Evolutionary conservation across 2,888 invertebrate genomes (phyloP).

Genomic region (Bombylius major): DNA sequence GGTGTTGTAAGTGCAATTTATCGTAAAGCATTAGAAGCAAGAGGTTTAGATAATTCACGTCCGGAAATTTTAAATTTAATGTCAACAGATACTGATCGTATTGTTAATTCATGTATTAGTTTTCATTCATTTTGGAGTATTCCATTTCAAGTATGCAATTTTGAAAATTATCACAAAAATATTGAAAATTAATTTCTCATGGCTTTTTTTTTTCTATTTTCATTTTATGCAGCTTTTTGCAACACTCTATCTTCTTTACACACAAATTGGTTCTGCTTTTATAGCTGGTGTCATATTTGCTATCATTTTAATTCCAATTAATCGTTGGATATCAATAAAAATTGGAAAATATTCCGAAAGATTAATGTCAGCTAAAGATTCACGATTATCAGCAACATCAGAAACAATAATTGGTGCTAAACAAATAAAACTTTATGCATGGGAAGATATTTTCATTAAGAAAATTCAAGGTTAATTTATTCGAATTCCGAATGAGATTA

Average conservation of each 20-base stretch:
- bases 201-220: no score
- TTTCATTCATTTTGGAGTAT: slow-evolving; percentile 97
- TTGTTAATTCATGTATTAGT: slow-evolving; percentile 90
- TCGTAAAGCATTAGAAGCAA: slow-evolving; percentile 40
- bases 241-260: slow-evolving; percentile 69
- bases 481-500: background rate
- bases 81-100: slow-evolving; percentile 91
- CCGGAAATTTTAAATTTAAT: slow-evolving; percentile 94
- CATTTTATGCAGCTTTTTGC: slow-evolving; percentile 52
- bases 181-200: background rate
- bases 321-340: slow-evolving; percentile 76
- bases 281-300: slow-evolving; percentile 82
- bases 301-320: slow-evolving; percentile 80
- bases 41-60: slow-evolving; percentile 38
- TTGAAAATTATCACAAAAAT: background rate
- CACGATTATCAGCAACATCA: slow-evolving; percentile 71
- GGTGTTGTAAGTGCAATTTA: slow-evolving; percentile 75
- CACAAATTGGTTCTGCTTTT: slow-evolving; percentile 83
- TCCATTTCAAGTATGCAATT: slow-evolving; percentile 60
- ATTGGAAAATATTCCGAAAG: slow-evolving; percentile 74
- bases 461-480: slow-evolving; percentile 50
- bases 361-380: slow-evolving; percentile 86
- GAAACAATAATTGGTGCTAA: slow-evolving; percentile 81
- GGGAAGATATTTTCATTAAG: slow-evolving; percentile 78
- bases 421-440: slow-evolving; percentile 82